Conservation (phyloP, 2,888 invertebrate species). For the Apotomis capreana region DNA sequence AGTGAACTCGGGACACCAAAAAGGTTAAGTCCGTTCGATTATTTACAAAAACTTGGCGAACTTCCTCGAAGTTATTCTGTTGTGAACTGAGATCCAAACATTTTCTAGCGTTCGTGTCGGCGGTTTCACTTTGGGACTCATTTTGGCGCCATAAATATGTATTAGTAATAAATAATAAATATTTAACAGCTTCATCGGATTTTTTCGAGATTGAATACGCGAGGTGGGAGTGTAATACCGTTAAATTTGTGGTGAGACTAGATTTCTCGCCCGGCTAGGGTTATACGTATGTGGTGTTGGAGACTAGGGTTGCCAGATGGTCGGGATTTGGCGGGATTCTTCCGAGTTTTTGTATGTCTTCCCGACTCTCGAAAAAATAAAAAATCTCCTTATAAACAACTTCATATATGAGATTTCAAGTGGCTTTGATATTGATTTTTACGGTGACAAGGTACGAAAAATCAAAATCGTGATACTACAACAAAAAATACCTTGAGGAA, state of each 20-base stretch:
- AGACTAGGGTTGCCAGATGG: too few species aligned
- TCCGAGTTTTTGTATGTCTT: too few species aligned
- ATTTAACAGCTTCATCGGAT: slow-evolving; percentile 16
- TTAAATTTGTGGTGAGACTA: background rate
- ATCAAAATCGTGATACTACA: too few species aligned
- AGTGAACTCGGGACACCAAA: slow-evolving; percentile 18
- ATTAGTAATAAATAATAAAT: slow-evolving; percentile 25
- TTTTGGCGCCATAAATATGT: slow-evolving; percentile 26
- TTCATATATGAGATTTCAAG: too few species aligned
- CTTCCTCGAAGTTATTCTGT: slow-evolving; percentile 9
- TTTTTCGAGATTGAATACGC: slow-evolving; percentile 7
- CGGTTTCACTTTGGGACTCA: slow-evolving; percentile 26
- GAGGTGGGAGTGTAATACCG: background rate
- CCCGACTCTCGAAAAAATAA: too few species aligned
- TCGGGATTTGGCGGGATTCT: too few species aligned
- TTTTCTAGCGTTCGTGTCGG: slow-evolving; percentile 13
- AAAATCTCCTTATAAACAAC: too few species aligned
- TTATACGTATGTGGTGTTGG: too few species aligned
- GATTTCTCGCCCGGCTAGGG: too few species aligned
- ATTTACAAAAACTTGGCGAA: slow-evolving; percentile 24
- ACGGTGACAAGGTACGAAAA: too few species aligned
- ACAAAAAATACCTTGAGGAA: too few species aligned
- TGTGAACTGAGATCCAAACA: slow-evolving; percentile 27
- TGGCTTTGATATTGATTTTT: too few species aligned
- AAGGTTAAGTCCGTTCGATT: slow-evolving; percentile 28